Evolutionary conservation across 2,113 vertebrate genomes (phyloP).

Genomic region (Grallaria varia): DNA sequence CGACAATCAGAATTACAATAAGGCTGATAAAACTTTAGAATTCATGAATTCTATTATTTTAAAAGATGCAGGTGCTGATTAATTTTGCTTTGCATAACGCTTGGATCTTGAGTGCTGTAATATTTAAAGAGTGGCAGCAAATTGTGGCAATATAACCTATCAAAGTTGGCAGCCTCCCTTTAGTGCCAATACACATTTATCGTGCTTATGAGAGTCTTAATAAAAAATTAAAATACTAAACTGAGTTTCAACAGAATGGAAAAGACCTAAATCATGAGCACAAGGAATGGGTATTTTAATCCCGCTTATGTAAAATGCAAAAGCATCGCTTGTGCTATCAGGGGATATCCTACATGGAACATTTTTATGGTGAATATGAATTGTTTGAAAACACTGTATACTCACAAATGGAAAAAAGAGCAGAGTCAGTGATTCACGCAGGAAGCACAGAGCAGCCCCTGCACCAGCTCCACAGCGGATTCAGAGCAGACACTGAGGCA

Average conservation of each 20-base stretch:
- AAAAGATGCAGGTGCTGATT: conserved; percentile 65
- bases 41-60: conserved; percentile 60
- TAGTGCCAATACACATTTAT: conserved; percentile 23
- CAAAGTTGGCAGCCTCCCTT: neutral
- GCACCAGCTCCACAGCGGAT: neutral
- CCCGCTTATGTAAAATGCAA: conserved; percentile 68
- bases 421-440: conserved; percentile 7
- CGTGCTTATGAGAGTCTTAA: conserved; percentile 66
- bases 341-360: neutral
- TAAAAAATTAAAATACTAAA: conserved; percentile 72
- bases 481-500: neutral
- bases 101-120: neutral
- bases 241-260: conserved; percentile 21
- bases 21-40: conserved; percentile 22
- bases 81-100: conserved; percentile 50
- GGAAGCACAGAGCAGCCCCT: neutral
- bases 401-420: conserved; percentile 1
- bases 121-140: conserved; percentile 26
- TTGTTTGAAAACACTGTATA: conserved; percentile 23
- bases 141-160: conserved; percentile 15
- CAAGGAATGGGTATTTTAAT: conserved; percentile 64
- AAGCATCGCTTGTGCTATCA: neutral
- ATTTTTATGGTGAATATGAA: conserved; percentile 52
- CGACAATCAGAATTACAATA: conserved; percentile 71
- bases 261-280: neutral